phyloP scores from a whole-genome alignment of 1,140 invertebrate species.

The Apolygus lucorum region DNA sequence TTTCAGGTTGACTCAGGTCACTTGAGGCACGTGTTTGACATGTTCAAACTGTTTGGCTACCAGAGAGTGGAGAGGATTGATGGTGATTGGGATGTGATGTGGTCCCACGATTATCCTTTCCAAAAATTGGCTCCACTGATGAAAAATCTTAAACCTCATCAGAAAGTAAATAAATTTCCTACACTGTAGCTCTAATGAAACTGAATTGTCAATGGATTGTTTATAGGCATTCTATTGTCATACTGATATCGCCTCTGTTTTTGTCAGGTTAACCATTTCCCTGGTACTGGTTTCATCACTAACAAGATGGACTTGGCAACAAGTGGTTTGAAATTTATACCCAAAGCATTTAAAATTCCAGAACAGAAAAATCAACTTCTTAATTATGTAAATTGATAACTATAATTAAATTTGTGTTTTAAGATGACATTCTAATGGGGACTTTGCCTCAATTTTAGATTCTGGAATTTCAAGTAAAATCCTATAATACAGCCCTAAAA shows the following conservation, averaged over 20 bases:
- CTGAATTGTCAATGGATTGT: not conserved
- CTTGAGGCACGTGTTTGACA: slow-evolving; percentile 66
- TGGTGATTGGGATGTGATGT: slow-evolving; percentile 75
- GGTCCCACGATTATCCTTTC: slow-evolving; percentile 92
- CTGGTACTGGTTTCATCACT: slow-evolving; percentile 87
- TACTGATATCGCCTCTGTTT: not conserved
- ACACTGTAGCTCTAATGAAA: not conserved
- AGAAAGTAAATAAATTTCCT: slow-evolving; percentile 44
- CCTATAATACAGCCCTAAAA: too few relatives aligned
- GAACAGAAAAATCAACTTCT: slow-evolving; percentile 61
- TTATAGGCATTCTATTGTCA: not conserved
- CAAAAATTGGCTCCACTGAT: slow-evolving; percentile 49
- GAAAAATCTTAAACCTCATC: slow-evolving; percentile 56
- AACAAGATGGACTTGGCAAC: slow-evolving; percentile 89
- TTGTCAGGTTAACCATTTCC: slow-evolving; percentile 87
- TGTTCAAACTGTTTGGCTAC: slow-evolving; percentile 65
- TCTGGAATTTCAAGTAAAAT: too few relatives aligned
- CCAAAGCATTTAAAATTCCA: slow-evolving; percentile 81
- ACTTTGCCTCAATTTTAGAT: too few relatives aligned
- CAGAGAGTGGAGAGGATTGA: slow-evolving; percentile 46
- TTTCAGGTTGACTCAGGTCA: slow-evolving; percentile 51
- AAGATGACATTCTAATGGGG: too few relatives aligned
- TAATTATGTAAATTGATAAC: slow-evolving; percentile 58
- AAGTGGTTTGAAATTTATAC: slow-evolving; percentile 63
- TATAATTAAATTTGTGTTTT: too few relatives aligned